phyloP scores from a whole-genome alignment of 2,797 vertebrate species.

The Sebastiscus tertius region DNA sequence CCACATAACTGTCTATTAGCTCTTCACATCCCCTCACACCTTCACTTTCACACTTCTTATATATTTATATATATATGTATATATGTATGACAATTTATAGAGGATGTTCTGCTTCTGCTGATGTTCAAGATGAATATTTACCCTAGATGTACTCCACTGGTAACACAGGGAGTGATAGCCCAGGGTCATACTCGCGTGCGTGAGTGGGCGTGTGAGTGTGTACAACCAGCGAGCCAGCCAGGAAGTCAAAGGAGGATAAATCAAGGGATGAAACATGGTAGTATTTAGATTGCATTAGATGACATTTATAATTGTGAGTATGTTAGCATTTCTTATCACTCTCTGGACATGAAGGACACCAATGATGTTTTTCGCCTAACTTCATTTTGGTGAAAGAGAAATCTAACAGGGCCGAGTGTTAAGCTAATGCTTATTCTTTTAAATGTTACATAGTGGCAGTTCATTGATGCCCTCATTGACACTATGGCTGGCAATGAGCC shows the following conservation, averaged over 20 bases:
- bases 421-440: not conserved
- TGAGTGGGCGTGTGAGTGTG: not conserved
- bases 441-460: not conserved
- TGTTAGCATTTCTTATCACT: not conserved
- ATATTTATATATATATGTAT: not conserved
- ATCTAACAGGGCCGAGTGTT: too few species aligned
- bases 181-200: not conserved
- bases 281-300: not conserved
- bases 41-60: slow-evolving; percentile 20
- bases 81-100: not conserved
- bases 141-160: not conserved
- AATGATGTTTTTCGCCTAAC: too few species aligned
- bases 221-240: not conserved
- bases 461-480: slow-evolving; percentile 15
- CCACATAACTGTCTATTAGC: slow-evolving; percentile 70
- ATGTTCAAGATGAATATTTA: slow-evolving; percentile 7
- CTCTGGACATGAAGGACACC: not conserved
- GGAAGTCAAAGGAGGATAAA: slow-evolving; percentile 7
- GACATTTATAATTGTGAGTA: not conserved
- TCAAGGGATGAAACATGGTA: not conserved
- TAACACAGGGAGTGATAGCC: slow-evolving; percentile 1
- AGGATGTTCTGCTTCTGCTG: not conserved
- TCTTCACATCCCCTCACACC: slow-evolving; percentile 45
- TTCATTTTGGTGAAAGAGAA: too few species aligned
- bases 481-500: slow-evolving; percentile 25